Conservation (phyloP, 2,888 invertebrate genomes). For the Chrysodeixis includens region DNA sequence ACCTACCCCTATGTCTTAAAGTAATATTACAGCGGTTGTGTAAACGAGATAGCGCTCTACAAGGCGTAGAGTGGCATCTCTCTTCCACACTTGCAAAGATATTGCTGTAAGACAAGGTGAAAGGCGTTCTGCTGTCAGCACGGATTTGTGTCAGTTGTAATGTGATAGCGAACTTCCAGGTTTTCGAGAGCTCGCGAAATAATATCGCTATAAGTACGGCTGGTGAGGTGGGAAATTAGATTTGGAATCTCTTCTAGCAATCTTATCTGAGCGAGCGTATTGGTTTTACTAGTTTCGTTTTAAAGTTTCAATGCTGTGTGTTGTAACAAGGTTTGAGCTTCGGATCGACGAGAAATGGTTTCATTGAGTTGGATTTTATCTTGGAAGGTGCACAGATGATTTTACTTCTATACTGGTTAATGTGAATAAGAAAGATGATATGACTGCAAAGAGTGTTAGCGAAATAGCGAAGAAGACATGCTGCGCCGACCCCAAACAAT, state of each 20-base stretch:
- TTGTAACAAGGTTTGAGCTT: background rate
- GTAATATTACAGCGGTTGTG: no score
- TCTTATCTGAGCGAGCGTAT: conserved; percentile 17
- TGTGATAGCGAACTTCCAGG: conserved; percentile 54
- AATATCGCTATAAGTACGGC: conserved; percentile 44
- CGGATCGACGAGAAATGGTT: background rate
- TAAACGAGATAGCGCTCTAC: no score
- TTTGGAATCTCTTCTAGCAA: conserved; percentile 44
- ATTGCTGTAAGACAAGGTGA: no score
- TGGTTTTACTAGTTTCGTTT: background rate
- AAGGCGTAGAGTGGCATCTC: no score
- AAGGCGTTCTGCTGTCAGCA: conserved; percentile 50
- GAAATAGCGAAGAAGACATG: no score
- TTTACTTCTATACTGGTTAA: background rate
- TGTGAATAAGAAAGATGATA: no score
- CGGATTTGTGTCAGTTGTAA: conserved; percentile 50
- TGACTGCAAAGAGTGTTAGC: no score
- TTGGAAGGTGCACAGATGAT: background rate
- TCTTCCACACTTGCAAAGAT: no score
- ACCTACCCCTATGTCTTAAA: no score
- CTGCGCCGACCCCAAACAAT: no score
- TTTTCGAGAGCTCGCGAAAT: conserved; percentile 32
- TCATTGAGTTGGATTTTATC: background rate
- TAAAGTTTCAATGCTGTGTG: conserved; percentile 14
- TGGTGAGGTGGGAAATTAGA: conserved; percentile 43